These are phyloP conservation scores for Caenorhabditis briggsae DNA, from an alignment of 1,140 invertebrate genomes.

Conservation along the genomic window DNA sequence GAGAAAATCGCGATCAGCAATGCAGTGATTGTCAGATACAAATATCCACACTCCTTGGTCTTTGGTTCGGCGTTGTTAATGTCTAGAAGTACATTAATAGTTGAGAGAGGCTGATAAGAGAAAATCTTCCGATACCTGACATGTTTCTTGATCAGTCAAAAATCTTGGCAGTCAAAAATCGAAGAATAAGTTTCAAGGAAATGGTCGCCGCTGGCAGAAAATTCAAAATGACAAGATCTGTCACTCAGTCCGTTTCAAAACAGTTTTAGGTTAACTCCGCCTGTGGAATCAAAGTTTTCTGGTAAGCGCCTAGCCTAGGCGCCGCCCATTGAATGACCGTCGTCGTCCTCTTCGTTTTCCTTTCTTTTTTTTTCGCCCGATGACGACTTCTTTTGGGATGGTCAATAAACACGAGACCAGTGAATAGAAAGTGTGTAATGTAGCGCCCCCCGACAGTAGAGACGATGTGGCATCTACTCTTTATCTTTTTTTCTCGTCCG, in stretches of 20 bases:
- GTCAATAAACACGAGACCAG: slow-evolving; percentile 30
- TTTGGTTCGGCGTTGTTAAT: slow-evolving; percentile 9
- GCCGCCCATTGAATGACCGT: slow-evolving; percentile 6
- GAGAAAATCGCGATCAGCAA: slow-evolving; percentile 26
- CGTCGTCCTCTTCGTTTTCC: neutral
- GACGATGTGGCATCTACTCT: neutral
- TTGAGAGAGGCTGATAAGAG: neutral
- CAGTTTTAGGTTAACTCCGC: slow-evolving; percentile 51
- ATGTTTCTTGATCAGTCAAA: slow-evolving; percentile 7
- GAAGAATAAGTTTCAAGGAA: neutral
- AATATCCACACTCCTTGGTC: slow-evolving; percentile 28
- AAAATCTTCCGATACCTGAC: slow-evolving; percentile 3
- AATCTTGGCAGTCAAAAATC: neutral
- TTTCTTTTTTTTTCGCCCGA: neutral
- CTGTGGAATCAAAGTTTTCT: slow-evolving; percentile 50
- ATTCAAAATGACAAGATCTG: slow-evolving; percentile 36
- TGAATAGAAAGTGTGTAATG: slow-evolving; percentile 50
- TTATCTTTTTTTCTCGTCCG: neutral
- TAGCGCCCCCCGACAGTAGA: neutral
- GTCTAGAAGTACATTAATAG: neutral
- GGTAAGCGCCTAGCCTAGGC: neutral
- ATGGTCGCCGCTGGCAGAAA: neutral
- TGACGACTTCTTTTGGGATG: slow-evolving; percentile 34
- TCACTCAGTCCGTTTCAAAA: slow-evolving; percentile 20
- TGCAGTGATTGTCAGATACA: slow-evolving; percentile 11